These are phyloP conservation scores for Psittacara wagleri DNA, from an alignment of 2,113 vertebrate genomes.

Conservation along the genomic window DNA sequence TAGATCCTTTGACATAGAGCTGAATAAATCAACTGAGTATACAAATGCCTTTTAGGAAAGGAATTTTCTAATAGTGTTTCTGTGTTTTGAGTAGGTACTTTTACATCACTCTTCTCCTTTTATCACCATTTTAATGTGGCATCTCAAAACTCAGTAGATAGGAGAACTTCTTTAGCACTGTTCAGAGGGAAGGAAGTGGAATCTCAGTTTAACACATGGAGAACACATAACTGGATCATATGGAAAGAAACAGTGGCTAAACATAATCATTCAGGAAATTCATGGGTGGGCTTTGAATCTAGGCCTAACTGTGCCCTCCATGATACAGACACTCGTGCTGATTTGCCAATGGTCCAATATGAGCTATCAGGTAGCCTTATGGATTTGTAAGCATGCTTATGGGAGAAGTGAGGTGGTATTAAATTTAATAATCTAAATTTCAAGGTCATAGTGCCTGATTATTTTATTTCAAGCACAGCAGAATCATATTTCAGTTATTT, in stretches of 20 bases:
- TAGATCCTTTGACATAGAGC: background rate
- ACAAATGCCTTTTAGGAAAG: background rate
- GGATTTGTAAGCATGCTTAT: background rate
- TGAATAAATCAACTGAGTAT: background rate
- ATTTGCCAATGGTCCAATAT: fast-evolving
- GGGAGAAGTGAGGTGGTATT: background rate
- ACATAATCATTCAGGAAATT: background rate
- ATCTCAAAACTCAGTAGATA: background rate
- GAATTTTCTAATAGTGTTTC: background rate
- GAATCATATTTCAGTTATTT: background rate
- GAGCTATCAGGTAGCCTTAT: background rate
- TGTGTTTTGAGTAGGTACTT: background rate
- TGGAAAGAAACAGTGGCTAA: background rate
- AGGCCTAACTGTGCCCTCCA: background rate
- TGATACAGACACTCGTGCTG: background rate
- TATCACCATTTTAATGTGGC: background rate
- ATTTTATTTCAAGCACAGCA: background rate
- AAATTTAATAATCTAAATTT: background rate
- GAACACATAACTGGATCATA: background rate
- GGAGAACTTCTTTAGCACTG: background rate
- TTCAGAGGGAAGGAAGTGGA: background rate
- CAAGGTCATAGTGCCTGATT: background rate
- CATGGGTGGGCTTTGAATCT: background rate
- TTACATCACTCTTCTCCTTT: background rate
- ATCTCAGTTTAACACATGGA: background rate